These are phyloP conservation scores for Dryobotodes eremita DNA, from an alignment of 2,888 invertebrate species.

Conservation along the genomic window DNA sequence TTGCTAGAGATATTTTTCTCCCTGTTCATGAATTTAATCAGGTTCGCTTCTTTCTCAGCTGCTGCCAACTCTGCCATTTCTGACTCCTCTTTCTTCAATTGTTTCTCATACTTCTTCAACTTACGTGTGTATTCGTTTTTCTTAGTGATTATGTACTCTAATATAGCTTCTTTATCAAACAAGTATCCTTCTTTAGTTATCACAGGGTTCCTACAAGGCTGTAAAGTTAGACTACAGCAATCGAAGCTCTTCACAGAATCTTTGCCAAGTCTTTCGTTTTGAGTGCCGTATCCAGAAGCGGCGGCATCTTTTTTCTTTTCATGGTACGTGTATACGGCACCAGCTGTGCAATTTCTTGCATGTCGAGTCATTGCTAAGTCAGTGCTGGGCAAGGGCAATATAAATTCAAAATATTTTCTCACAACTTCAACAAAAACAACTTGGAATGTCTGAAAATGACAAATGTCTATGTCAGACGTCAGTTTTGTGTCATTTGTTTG, in stretches of 20 bases:
- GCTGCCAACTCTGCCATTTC: conserved; percentile 93
- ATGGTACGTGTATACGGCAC: conserved; percentile 99
- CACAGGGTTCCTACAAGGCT: conserved; percentile 98
- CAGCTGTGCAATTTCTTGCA: conserved; percentile 99
- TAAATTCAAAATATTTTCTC: conserved; percentile 5
- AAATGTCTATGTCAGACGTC: conserved; percentile 15
- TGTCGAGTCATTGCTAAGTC: conserved; percentile 95
- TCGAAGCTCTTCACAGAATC: conserved; percentile 98
- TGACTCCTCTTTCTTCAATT: conserved; percentile 94
- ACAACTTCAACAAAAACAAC: conserved; percentile 8
- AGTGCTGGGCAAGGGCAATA: neutral
- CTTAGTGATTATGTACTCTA: conserved; percentile 98
- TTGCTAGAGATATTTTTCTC: conserved; percentile 94
- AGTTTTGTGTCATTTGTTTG: neutral
- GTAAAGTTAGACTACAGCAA: conserved; percentile 98
- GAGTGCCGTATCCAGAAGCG: conserved; percentile 98
- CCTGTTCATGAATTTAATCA: conserved; percentile 95
- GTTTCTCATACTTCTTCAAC: conserved; percentile 97
- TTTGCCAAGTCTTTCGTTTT: conserved; percentile 96
- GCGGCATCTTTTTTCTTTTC: conserved; percentile 99
- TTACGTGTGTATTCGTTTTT: conserved; percentile 97
- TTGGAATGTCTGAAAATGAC: neutral
- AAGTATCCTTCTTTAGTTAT: conserved; percentile 96
- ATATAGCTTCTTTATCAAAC: conserved; percentile 99
- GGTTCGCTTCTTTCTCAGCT: conserved; percentile 93